Base-by-base conservation (phyloP, 2,797 vertebrate genomes). In the Octomys mimax region DNA sequence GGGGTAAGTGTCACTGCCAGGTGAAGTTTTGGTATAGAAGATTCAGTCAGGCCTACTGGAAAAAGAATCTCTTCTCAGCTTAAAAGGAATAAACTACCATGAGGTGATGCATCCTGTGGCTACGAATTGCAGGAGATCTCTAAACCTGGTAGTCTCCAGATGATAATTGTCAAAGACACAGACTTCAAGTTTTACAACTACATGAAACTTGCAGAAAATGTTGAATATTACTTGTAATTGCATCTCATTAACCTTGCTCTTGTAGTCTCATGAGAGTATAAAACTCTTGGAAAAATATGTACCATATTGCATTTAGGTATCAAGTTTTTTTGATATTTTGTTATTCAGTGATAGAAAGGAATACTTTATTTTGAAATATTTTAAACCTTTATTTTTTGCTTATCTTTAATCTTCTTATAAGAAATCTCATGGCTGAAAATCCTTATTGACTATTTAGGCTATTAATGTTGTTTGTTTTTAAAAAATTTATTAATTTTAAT, bases 331-430 rank as follows among this genome's bases (percentile, higher is more conserved):
- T 91, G 57, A 6, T 87, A 75, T 52, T 61, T 75, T 77, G 13
- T 77, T 61, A 68, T 75, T 89, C 73, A 62, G 36, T 11, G 31
- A 49, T 66, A 73, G 92, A 79, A 93, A 84, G 62, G 5, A 78
- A 36, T 39, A 18, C 7, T 12, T 93, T 61, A 14, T 39, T 91
- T 73, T 75, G 46, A 80, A 49, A 2, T 33, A 78, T 16, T 88
- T 52, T 28, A 70, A 91, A 92, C 18, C 2, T 82, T 28, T 77
- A 39, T 59, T 46, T 39, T 39, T 28, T 54, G 8, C 5, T 46
- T 42, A n/a, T 6, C 8, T 14, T 75, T 81, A 39, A 52, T 95
- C 94, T 22, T 96, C 98, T 96, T 96, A 83, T 94, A 66, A 89
- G 24, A 95, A 86, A 97, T 91, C 68, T 68, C 0, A 26, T 49